Percentiles rank a stretch among this genome's conserved stretches.
phyloP scores from a whole-genome alignment of 2,113 vertebrate genomes.

The Indicator indicator region DNA sequence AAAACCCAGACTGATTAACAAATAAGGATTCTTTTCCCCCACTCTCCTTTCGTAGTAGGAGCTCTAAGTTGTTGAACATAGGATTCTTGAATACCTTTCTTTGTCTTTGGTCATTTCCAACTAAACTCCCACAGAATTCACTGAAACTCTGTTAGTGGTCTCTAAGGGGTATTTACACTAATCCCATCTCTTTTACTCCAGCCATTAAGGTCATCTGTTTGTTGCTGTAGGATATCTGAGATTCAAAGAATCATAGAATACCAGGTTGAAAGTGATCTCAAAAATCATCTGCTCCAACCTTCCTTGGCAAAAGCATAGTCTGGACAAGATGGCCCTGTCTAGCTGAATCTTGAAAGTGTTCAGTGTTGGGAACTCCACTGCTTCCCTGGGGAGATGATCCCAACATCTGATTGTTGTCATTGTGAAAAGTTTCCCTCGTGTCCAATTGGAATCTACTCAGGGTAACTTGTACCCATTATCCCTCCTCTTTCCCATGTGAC shows the following conservation, averaged over 20 bases:
- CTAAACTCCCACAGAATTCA: background rate
- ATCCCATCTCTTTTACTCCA: background rate
- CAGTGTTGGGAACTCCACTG: background rate
- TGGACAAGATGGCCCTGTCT: background rate
- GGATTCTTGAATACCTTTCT: background rate
- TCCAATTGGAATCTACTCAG: background rate
- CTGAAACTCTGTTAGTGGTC: background rate
- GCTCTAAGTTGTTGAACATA: background rate
- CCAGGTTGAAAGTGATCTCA: background rate
- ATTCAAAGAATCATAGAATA: background rate
- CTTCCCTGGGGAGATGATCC: background rate
- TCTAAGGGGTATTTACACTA: background rate
- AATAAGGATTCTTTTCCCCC: fast-evolving
- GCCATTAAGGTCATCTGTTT: background rate
- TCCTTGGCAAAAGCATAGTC: background rate
- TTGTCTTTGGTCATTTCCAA: background rate
- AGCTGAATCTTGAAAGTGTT: background rate
- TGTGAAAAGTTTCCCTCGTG: background rate
- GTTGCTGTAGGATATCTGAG: background rate
- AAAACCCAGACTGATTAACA: background rate
- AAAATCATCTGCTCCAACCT: background rate
- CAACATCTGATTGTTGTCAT: background rate
- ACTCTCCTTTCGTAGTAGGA: background rate
- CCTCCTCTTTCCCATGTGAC: background rate
- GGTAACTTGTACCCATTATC: background rate